Evolutionary conservation across 2,797 vertebrate species (phyloP), one percentile per base, ranked within the genome.

Genomic region (Gallinago solitaria): DNA sequence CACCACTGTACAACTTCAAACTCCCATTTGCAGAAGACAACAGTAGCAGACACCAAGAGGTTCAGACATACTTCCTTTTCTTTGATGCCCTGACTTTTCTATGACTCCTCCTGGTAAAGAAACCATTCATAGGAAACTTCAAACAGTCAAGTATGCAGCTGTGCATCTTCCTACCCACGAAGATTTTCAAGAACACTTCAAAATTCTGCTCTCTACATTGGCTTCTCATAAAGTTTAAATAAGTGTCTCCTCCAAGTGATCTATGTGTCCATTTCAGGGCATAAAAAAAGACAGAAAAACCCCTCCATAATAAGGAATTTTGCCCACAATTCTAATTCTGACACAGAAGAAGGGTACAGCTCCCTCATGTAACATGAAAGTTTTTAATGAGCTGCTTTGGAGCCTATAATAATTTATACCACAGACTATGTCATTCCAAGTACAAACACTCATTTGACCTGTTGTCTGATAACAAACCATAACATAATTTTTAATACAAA

Each of bases 401-500:
- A 86, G 69, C 20, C 79, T 82, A 23, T 25, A 27, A 88, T 83
- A 83, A 96, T 91, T 95, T 93, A 83, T 81, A 54, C 69, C n/a
- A 81, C n/a, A 15, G 30, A 48, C 67, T 88, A 7, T 80, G 77
- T 67, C 75, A 79, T 68, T 88, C 54, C 63, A 82, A 65, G 61
- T 51, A 83, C 79, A 83, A 93, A 81, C 65, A 84, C 25, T 82
- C 45, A 63, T 65, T 59, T 96, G 79, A 91, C 87, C 69, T 95
- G 67, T 43, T 83, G 76, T 75, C 89, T 67, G 63, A 86, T 35
- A 95, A 86, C 65, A 91, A 83, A 83, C 47, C 39, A 37, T 59
- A 89, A 88, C 70, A 79, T 32, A 85, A 84, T 95, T 96, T 88
- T 15, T 4, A 45, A 89, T 90, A 81, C 9, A 89, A 92, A 85